Evolutionary conservation across 1,140 invertebrate species (phyloP).

Genomic region (Ips typographus): DNA sequence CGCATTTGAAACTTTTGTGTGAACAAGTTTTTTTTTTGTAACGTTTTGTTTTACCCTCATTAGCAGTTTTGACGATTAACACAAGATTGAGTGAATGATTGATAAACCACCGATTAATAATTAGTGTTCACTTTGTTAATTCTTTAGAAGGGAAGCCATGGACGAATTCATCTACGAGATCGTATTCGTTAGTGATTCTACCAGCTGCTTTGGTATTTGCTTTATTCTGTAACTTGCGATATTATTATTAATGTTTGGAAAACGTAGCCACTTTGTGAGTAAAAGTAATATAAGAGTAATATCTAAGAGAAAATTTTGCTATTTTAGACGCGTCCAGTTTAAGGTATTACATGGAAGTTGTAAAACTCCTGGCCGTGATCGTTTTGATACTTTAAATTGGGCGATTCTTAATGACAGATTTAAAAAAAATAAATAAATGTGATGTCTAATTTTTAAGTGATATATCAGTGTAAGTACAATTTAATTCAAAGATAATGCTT

Average conservation of each 20-base stretch:
- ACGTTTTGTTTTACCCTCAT: too few relatives aligned
- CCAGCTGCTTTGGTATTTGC: conserved; percentile 19
- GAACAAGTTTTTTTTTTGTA: conserved; percentile 1
- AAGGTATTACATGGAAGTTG: background rate
- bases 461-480: conserved; percentile 25
- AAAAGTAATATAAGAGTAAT: conserved; percentile 1
- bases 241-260: conserved; percentile 10
- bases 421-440: conserved; percentile 24
- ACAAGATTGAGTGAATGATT: background rate
- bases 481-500: conserved; percentile 3
- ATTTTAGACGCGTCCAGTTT: too few relatives aligned
- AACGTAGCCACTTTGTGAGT: background rate
- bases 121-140: conserved; percentile 6
- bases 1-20: conserved; percentile 1
- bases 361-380: conserved; percentile 3
- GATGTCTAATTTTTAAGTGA: conserved; percentile 26
- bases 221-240: conserved; percentile 17
- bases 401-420: background rate
- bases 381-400: conserved; percentile 12
- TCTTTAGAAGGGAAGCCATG: conserved; percentile 29
- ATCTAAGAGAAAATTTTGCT: background rate
- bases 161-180: conserved; percentile 28
- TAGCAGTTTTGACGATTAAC: background rate
- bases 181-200: conserved; percentile 14
- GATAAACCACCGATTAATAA: background rate